Conservation (phyloP, 2,797 vertebrate species). For the Pangasius sanitwongsei region DNA sequence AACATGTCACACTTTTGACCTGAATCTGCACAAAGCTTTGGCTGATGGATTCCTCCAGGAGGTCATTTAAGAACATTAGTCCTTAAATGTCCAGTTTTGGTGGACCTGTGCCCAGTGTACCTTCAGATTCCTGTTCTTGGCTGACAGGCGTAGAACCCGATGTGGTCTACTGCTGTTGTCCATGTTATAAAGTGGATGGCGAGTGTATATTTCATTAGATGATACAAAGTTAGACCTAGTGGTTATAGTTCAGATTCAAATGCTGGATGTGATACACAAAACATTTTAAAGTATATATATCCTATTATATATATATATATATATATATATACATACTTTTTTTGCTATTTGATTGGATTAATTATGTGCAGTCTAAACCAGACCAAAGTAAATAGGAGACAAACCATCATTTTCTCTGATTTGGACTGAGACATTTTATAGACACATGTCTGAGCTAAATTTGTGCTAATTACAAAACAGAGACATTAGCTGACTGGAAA, state of each 20-base stretch:
- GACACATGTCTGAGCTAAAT: not conserved
- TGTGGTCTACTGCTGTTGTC: not conserved
- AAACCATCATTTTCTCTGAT: not conserved
- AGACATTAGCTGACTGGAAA: not conserved
- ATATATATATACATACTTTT: not conserved
- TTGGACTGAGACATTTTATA: not conserved
- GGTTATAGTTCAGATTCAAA: not conserved
- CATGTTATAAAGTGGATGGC: not conserved
- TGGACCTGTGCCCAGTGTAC: not conserved
- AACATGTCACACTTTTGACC: conserved; percentile 32
- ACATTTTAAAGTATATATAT: not conserved
- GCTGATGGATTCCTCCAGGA: not conserved
- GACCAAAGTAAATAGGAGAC: not conserved
- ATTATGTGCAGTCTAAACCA: not conserved
- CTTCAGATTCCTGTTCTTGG: not conserved
- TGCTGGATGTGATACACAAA: not conserved
- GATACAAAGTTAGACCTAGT: not conserved
- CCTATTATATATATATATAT: too few relatives aligned
- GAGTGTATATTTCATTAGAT: not conserved
- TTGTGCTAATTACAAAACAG: not conserved
- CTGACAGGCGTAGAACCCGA: too few relatives aligned
- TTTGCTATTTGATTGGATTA: not conserved
- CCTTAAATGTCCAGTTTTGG: conserved; percentile 9
- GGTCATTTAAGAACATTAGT: not conserved
- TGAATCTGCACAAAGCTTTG: conserved; percentile 15